Evolutionary conservation across 2,888 invertebrate genomes (phyloP).

Genomic region (Oscheius sp.): DNA sequence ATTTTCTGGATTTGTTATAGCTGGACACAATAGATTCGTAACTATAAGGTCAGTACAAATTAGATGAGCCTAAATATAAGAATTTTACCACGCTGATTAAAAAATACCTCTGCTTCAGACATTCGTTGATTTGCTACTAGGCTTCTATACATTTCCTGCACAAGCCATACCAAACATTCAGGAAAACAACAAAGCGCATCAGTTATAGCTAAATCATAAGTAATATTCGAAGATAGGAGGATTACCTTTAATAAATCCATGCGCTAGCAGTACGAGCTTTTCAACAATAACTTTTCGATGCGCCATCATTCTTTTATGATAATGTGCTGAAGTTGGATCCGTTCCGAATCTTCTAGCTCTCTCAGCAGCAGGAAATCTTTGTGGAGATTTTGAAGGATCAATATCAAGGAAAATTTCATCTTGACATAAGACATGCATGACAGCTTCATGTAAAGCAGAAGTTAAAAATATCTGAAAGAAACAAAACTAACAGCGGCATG

Average conservation of each 20-base stretch:
- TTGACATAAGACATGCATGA: conserved; percentile 87
- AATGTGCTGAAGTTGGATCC: conserved; percentile 79
- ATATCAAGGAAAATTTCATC: conserved; percentile 91
- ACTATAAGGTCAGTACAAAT: conserved; percentile 92
- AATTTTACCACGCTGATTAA: not conserved
- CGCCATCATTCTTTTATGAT: conserved; percentile 81
- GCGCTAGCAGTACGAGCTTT: conserved; percentile 84
- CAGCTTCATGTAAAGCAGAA: conserved; percentile 89
- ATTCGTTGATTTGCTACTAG: conserved; percentile 47
- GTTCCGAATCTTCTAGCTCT: conserved; percentile 71
- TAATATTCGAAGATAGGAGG: not conserved
- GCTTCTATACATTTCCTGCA: conserved; percentile 84
- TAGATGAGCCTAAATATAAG: conserved; percentile 31
- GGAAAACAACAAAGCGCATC: conserved; percentile 86
- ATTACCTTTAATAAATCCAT: conserved; percentile 83
- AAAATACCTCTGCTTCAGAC: conserved; percentile 36
- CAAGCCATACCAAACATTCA: conserved; percentile 87
- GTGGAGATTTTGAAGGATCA: conserved; percentile 85
- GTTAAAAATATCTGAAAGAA: conserved; percentile 83
- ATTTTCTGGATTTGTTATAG: conserved; percentile 90
- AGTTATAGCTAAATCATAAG: conserved; percentile 77
- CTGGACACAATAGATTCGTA: conserved; percentile 93
- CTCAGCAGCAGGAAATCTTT: conserved; percentile 80
- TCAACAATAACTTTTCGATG: conserved; percentile 81
- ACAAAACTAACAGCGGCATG: not conserved